Percentiles rank a stretch among this genome's conserved stretches.
phyloP scores from a whole-genome alignment of 2,113 vertebrate species.

The Pipra filicauda region DNA sequence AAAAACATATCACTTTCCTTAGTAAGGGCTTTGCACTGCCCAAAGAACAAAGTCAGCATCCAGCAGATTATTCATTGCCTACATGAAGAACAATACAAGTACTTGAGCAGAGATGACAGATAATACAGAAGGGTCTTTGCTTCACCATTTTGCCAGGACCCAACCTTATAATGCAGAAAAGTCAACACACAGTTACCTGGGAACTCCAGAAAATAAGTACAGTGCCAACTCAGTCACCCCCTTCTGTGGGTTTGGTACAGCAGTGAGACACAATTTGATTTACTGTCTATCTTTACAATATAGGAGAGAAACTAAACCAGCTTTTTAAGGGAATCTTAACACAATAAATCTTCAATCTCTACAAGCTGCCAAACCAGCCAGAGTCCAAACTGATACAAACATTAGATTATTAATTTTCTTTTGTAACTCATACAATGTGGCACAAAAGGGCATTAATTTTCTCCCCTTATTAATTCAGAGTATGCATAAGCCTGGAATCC shows the following conservation, averaged over 20 bases:
- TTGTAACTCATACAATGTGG: background rate
- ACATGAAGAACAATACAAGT: background rate
- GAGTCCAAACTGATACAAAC: background rate
- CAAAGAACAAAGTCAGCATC: conserved; percentile 30
- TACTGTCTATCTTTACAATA: background rate
- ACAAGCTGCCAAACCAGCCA: background rate
- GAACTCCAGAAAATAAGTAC: background rate
- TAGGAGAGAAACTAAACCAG: background rate
- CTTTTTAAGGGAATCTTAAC: background rate
- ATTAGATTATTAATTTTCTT: background rate
- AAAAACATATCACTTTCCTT: background rate
- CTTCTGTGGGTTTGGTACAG: background rate
- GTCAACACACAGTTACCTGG: background rate
- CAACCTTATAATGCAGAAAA: background rate
- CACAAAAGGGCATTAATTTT: background rate
- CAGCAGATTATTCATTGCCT: background rate
- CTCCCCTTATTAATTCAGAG: background rate
- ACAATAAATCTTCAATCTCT: background rate
- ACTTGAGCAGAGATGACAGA: background rate
- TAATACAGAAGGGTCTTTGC: background rate
- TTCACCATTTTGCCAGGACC: background rate
- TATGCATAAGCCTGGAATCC: background rate
- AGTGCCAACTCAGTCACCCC: background rate
- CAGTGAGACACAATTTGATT: background rate
- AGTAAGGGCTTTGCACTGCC: background rate